Base-by-base conservation (phyloP, 2,888 invertebrate genomes). In the Eledona agricola region DNA sequence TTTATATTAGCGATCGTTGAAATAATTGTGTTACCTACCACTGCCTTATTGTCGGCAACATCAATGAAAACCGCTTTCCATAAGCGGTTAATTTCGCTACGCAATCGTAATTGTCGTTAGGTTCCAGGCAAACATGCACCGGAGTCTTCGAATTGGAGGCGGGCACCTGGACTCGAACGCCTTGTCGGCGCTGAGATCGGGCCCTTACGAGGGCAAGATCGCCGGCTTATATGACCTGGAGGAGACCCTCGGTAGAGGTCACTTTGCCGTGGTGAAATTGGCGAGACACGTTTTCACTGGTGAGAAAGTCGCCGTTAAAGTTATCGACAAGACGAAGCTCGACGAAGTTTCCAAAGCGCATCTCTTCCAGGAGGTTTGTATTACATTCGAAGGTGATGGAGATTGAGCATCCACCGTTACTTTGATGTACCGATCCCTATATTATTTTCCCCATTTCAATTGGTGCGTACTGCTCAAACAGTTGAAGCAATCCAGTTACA, bases 221-320 rank as follows among this genome's bases (percentile, higher is more conserved):
- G 95, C 94, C 67, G 98, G 98, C 47, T 83, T 98, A 37, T 99
- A 99, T 78, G 98, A 99, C 79, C 83, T 99, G 73, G 92, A 96
- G 77, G 93, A 96, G 76, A 99, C 98, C 2, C 85, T 99, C 50
- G 99, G 99, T 32, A 90, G 95, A 55, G 99, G 98, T 52, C 98
- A 99, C 80, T 99, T 97, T 82, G 98, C 98, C 57, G 96, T 97
- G 58, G 98, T 98, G 29, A 99, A 98, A 81, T 80, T 96, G 60
- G 99, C 99, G 13, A 82, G 94, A 60, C 99, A 99, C 83, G 98
- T 98, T 51, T 98, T 99, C 78, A 99, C 99, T 40, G 97, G 97
- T 20, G 96, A 96, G 81, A 95, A 95, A 79, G 98, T 98, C 49
- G 95, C 96, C 46, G 95, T 96, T 43, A 96, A 96, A 85, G 92